Percentiles rank a stretch among this genome's conserved stretches.
Conservation (phyloP, 1,140 invertebrate species). For the Coelopa frigida region DNA sequence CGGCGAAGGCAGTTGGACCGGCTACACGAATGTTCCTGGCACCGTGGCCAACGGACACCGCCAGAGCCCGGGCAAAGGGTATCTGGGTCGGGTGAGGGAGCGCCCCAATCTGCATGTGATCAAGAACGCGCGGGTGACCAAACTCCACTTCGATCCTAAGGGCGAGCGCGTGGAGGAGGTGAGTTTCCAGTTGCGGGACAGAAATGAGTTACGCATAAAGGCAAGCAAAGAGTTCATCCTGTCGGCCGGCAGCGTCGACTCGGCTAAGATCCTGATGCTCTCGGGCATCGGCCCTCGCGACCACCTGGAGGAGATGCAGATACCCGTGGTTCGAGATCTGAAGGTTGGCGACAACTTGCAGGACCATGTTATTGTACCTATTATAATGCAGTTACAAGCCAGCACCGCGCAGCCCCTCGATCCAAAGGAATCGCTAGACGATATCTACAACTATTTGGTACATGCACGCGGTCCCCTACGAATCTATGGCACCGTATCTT, state of each 20-base stretch:
- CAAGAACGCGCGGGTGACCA: slow-evolving; percentile 63
- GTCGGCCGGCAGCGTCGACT: slow-evolving; percentile 46
- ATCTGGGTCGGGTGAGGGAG: slow-evolving; percentile 39
- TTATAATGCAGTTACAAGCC: neutral
- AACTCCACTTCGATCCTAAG: slow-evolving; percentile 59
- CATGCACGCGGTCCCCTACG: slow-evolving; percentile 46
- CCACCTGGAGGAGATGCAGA: slow-evolving; percentile 43
- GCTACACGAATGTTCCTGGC: slow-evolving; percentile 43
- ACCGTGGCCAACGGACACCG: slow-evolving; percentile 52
- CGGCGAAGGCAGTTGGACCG: slow-evolving; percentile 44
- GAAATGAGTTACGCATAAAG: slow-evolving; percentile 49
- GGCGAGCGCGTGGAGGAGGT: slow-evolving; percentile 62
- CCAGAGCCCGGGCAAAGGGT: slow-evolving; percentile 47
- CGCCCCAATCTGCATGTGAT: slow-evolving; percentile 64
- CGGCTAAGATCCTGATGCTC: slow-evolving; percentile 54
- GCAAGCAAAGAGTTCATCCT: slow-evolving; percentile 50
- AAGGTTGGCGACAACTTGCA: slow-evolving; percentile 71
- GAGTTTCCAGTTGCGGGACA: slow-evolving; percentile 55
- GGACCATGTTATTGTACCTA: slow-evolving; percentile 50
- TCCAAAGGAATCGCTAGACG: slow-evolving; percentile 16
- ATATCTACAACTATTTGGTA: slow-evolving; percentile 25
- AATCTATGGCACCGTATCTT: no score
- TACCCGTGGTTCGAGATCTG: slow-evolving; percentile 50
- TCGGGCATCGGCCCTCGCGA: slow-evolving; percentile 44
- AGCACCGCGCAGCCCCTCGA: neutral